These are phyloP conservation scores for western clawed frog (Xenopus tropicalis) DNA, from an alignment of 2,113 vertebrate genomes.

Conservation along the genomic window UCB_Xtro_10.0 CM004446.2:99638001-99638500, in stretches of 20 bases:
- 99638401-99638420: constrained; percentile 93
- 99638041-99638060: constrained; percentile 44
- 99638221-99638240: constrained; percentile 65
- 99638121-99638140: constrained; percentile 75
- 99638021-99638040: constrained; percentile 56
- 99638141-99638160: constrained; percentile 74
- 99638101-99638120: constrained; percentile 74
- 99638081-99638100: constrained; percentile 34
- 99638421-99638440: constrained; percentile 98
- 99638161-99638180: constrained; percentile 76
- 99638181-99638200: constrained; percentile 58
- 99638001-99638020: constrained; percentile 65
- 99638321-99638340: constrained; percentile 31
- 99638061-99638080: constrained; percentile 10
- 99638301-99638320: constrained; percentile 67
- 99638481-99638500: constrained; percentile 76
- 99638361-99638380: constrained; percentile 60
- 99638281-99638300: constrained; percentile 74
- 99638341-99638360: constrained; percentile 57
- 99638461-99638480: constrained; percentile 92
- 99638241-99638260: constrained; percentile 43
- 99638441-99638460: constrained; percentile 91
- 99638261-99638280: constrained; percentile 76
- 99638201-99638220: constrained; percentile 80
- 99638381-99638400: constrained; percentile 69